These are phyloP conservation scores for Vireo altiloquus DNA, from an alignment of 2,113 vertebrate genomes.

Conservation along the genomic window DNA sequence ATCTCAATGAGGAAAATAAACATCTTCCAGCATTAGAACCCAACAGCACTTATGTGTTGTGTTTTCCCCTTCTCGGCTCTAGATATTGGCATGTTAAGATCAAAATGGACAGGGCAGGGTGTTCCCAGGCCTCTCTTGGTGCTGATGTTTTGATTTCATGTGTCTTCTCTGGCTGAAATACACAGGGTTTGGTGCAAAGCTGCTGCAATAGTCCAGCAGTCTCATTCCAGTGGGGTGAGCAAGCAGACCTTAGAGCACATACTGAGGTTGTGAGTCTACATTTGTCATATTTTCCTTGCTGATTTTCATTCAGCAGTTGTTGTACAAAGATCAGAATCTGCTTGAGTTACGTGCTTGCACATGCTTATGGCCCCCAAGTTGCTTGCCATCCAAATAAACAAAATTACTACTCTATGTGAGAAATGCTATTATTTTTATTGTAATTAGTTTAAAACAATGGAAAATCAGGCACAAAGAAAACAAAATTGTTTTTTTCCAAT, in stretches of 20 bases:
- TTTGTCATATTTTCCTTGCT: conserved; percentile 14
- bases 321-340: background rate
- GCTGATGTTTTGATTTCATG: background rate
- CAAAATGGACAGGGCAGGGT: background rate
- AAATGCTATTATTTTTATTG: background rate
- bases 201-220: background rate
- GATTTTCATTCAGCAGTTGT: background rate
- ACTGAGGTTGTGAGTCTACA: background rate
- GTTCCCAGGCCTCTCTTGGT: background rate
- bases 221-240: background rate
- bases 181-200: background rate
- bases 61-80: background rate
- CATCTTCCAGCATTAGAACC: background rate
- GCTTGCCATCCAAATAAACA: conserved; percentile 10
- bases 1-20: background rate
- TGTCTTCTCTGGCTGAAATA: background rate
- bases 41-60: background rate
- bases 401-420: background rate
- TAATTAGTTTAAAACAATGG: background rate
- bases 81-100: background rate
- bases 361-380: background rate
- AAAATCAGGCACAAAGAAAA: conserved; percentile 29
- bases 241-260: background rate
- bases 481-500: background rate
- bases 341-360: background rate